Evolutionary conservation across 2,888 invertebrate species (phyloP).

Genomic region (Apamea sordens): DNA sequence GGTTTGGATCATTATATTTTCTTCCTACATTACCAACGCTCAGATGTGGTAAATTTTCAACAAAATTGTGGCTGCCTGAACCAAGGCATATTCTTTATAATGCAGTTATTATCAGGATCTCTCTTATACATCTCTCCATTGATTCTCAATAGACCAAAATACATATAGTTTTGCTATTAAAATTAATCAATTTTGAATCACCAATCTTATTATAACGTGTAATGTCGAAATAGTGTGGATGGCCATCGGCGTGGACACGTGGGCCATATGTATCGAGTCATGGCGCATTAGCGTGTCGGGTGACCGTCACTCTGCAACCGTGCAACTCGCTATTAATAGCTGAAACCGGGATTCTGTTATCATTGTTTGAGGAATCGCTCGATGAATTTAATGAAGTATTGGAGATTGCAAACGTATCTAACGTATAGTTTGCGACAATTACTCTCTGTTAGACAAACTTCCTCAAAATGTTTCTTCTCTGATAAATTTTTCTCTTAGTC

Average conservation of each 20-base stretch:
- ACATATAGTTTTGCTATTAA: constrained; percentile 20
- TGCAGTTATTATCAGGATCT: not conserved
- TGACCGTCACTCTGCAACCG: constrained; percentile 79
- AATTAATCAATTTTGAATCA: constrained; percentile 33
- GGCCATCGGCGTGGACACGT: constrained; percentile 75
- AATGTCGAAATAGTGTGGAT: constrained; percentile 63
- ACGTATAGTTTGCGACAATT: not conserved
- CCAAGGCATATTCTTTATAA: not conserved
- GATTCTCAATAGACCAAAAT: not conserved
- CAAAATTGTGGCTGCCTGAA: not conserved
- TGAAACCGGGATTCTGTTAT: constrained; percentile 65
- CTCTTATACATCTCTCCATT: not conserved
- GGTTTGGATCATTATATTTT: constrained; percentile 3
- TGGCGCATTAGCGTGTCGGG: constrained; percentile 88
- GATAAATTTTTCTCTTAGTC: no score
- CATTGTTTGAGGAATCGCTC: constrained; percentile 43
- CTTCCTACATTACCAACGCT: not conserved
- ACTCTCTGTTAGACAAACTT: not conserved
- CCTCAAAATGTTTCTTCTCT: not conserved
- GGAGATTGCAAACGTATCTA: no score
- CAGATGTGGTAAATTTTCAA: not conserved
- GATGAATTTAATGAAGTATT: constrained; percentile 26
- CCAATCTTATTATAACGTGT: constrained; percentile 47
- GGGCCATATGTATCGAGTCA: constrained; percentile 89
- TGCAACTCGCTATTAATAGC: constrained; percentile 81